These are phyloP conservation scores for Pachypanchax playfairii DNA, from an alignment of 2,113 vertebrate genomes.

Conservation along the genomic window DNA sequence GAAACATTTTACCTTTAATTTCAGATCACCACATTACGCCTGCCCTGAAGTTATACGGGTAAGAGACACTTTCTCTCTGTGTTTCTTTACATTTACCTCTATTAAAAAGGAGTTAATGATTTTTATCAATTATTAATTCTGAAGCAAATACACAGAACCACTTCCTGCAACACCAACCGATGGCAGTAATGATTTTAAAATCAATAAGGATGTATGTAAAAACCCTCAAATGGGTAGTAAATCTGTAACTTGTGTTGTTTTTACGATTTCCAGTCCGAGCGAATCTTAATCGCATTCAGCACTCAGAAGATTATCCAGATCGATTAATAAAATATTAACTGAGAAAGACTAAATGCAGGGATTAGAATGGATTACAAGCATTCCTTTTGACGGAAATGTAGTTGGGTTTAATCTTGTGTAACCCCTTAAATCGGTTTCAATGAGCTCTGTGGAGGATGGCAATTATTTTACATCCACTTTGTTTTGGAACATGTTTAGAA, in stretches of 20 bases:
- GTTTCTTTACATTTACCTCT: conserved; percentile 3
- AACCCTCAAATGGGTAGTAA: background rate
- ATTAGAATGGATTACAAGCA: conserved; percentile 29
- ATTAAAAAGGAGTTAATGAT: conserved; percentile 10
- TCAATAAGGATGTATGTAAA: background rate
- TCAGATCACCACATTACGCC: conserved; percentile 90
- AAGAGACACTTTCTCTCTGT: conserved; percentile 60
- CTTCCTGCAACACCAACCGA: conserved; percentile 6
- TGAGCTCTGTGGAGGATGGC: background rate
- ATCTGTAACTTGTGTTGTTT: conserved; percentile 15
- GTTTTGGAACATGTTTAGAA: conserved; percentile 7
- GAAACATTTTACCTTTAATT: conserved; percentile 31
- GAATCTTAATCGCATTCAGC: background rate
- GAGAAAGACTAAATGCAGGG: conserved; percentile 13
- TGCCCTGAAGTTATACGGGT: conserved; percentile 95
- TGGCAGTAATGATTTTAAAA: conserved; percentile 3
- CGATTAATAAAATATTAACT: conserved; percentile 21
- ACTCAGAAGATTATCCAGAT: conserved; percentile 25
- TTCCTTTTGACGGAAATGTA: conserved; percentile 20
- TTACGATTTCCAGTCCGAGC: conserved; percentile 14
- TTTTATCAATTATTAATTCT: conserved; percentile 1
- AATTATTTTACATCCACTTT: conserved; percentile 4
- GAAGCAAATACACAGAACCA: background rate
- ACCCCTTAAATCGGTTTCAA: conserved; percentile 8
- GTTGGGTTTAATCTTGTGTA: conserved; percentile 6